Percentiles rank a stretch among this genome's conserved stretches.
Evolutionary conservation across 1,140 invertebrate species (phyloP).

Genomic region (Zophobas morio): DNA sequence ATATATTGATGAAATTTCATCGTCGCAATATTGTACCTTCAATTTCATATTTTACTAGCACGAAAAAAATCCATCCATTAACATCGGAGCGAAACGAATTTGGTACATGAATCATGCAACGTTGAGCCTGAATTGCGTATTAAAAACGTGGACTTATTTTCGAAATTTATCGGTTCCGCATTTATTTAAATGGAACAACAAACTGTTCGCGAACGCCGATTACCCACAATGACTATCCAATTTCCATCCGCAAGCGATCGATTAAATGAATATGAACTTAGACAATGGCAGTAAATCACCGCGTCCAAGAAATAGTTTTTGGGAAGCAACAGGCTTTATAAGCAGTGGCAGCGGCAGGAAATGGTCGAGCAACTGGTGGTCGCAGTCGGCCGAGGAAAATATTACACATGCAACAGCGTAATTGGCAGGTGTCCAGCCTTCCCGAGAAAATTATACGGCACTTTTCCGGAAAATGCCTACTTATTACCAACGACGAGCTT

Average conservation of each 20-base stretch:
- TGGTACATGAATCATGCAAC: not conserved
- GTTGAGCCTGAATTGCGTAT: too few relatives aligned
- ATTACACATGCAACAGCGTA: slow-evolving; percentile 65
- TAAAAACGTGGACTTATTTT: too few relatives aligned
- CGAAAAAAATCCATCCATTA: not conserved
- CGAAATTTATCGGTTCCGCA: too few relatives aligned
- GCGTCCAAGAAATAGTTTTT: slow-evolving; percentile 60
- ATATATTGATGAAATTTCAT: slow-evolving; percentile 11
- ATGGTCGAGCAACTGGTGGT: slow-evolving; percentile 63
- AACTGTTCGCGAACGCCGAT: too few relatives aligned
- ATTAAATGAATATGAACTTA: slow-evolving; percentile 42
- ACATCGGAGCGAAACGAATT: not conserved
- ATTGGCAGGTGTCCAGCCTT: slow-evolving; percentile 65
- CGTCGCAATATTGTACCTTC: slow-evolving; percentile 3
- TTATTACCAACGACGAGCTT: not conserved
- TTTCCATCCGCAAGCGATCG: slow-evolving; percentile 49
- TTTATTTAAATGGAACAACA: too few relatives aligned
- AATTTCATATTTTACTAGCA: not conserved
- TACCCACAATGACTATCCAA: not conserved
- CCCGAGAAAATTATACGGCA: slow-evolving; percentile 39
- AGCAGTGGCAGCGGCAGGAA: slow-evolving; percentile 50
- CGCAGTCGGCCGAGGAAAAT: slow-evolving; percentile 58
- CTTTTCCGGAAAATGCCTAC: slow-evolving; percentile 8
- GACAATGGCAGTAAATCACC: slow-evolving; percentile 51
- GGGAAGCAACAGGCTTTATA: slow-evolving; percentile 60